Evolutionary conservation across 2,797 vertebrate species (phyloP).

Genomic region (Neomorphus geoffroyi): DNA sequence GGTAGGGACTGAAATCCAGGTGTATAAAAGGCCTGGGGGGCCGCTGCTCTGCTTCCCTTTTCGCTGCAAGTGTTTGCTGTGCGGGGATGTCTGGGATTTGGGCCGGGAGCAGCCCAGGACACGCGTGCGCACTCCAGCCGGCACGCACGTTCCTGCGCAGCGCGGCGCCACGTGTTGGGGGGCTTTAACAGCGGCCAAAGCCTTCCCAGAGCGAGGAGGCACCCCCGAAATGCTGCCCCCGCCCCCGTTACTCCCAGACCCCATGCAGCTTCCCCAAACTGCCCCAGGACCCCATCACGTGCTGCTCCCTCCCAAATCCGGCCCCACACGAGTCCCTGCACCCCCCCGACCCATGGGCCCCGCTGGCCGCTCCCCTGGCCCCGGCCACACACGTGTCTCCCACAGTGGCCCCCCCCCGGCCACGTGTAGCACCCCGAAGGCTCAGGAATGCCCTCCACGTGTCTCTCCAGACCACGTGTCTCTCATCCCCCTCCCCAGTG

Average conservation of each 20-base stretch:
- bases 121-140: background rate
- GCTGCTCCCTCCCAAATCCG: background rate
- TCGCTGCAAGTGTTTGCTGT: fast-evolving
- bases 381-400: background rate
- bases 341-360: background rate
- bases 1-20: background rate
- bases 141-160: fast-evolving
- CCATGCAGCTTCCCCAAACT: fast-evolving
- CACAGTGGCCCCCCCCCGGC: background rate
- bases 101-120: background rate
- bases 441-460: background rate
- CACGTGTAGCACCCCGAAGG: too few species aligned
- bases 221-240: too few species aligned
- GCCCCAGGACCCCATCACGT: background rate
- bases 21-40: fast-evolving
- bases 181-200: background rate
- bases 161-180: background rate
- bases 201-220: background rate
- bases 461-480: background rate
- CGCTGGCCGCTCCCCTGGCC: too few species aligned
- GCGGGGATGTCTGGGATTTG: background rate
- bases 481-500: background rate
- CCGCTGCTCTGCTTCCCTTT: background rate
- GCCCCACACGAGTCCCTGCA: background rate
- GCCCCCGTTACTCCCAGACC: background rate